Base-by-base conservation (phyloP, 2,113 vertebrate species). In the Regulus satrapa region DNA sequence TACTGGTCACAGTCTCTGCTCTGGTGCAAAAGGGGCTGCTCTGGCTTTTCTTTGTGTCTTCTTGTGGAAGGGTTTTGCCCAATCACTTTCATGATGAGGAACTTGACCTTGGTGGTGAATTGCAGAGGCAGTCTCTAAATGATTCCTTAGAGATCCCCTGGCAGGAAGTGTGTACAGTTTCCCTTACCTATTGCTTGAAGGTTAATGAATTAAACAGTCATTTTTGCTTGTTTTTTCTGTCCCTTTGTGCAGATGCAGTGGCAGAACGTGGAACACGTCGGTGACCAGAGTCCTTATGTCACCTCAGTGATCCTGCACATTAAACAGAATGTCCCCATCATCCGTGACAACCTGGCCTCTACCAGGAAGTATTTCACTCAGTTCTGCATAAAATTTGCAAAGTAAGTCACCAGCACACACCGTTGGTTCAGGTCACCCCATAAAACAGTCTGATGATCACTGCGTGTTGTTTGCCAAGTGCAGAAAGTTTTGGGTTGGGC, bases 381-480 rank as follows among this genome's bases (percentile, higher is more conserved):
- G 95, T 99, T 99, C 98, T 99, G 99, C 97, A 99, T 99, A 79
- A 99, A 99, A 92, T 99, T 99, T 97, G 99, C 99, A 67, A 99
- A 99, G 99, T 99, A 93, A 98, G 97, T 97, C 25, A 40, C 77
- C 31, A 18, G 2, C 16, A 1, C 0, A 12, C 48, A 7, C 26
- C 5, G 14, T 29, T 85, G 13, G 1, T 69, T 0, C 4, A 72
- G n/a, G 5, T 31, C 51, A 43, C 32, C 55, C 72, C 67, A 18
- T 73, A 40, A 88, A 83, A 56, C 51, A 29, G 2, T 2, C 43
- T 41, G 74, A 8, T 69, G 85, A 10, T 73, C 66, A 1, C 32
- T 38, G 64, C 8, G 24, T 28, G 6, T 6, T 75, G 15, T 78
- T 81, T 64, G 85, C 52, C 45, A 49, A 52, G 84, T 36, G 24